Evolutionary conservation across 1,140 invertebrate species (phyloP).

Genomic region (Bombus picipes): DNA sequence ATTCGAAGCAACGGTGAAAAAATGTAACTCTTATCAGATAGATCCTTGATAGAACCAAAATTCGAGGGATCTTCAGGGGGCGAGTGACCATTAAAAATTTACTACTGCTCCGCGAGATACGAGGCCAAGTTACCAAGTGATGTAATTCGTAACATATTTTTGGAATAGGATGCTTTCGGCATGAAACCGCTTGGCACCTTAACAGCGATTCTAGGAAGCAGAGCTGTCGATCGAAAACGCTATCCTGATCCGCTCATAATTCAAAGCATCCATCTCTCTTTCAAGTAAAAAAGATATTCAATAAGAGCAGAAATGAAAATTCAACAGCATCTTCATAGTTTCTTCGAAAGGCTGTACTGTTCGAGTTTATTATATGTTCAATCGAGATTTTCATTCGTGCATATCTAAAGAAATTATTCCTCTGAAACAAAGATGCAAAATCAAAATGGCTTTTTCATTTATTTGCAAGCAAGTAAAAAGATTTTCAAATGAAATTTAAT

Average conservation of each 20-base stretch:
- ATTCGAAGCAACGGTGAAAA: not conserved
- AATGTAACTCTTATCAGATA: not conserved
- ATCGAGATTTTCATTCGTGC: not conserved
- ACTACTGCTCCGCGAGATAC: slow-evolving; percentile 73
- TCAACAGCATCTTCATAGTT: not conserved
- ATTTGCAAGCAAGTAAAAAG: not conserved
- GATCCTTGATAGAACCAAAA: slow-evolving; percentile 28
- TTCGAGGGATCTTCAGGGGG: slow-evolving; percentile 48
- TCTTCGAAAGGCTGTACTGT: no score
- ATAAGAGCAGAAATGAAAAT: not conserved
- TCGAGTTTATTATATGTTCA: not conserved
- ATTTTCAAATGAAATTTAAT: not conserved
- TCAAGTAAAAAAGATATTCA: fast-evolving
- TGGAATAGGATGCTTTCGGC: slow-evolving; percentile 73
- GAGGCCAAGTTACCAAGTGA: slow-evolving; percentile 77
- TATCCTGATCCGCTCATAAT: not conserved
- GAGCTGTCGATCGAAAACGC: not conserved
- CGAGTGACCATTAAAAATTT: slow-evolving; percentile 67
- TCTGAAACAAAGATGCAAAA: not conserved
- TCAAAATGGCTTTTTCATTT: not conserved
- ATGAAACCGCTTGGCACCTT: slow-evolving; percentile 77
- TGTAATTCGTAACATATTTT: slow-evolving; percentile 74
- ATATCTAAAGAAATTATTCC: not conserved
- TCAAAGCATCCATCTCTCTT: not conserved
- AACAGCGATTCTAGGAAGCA: slow-evolving; percentile 48